A percentile compares a stretch with the other conserved stretches of the same genome.
Conservation (phyloP, 30 jellyfish, hydroid and myxozoan species). For the Cassiopea andromeda region DNA sequence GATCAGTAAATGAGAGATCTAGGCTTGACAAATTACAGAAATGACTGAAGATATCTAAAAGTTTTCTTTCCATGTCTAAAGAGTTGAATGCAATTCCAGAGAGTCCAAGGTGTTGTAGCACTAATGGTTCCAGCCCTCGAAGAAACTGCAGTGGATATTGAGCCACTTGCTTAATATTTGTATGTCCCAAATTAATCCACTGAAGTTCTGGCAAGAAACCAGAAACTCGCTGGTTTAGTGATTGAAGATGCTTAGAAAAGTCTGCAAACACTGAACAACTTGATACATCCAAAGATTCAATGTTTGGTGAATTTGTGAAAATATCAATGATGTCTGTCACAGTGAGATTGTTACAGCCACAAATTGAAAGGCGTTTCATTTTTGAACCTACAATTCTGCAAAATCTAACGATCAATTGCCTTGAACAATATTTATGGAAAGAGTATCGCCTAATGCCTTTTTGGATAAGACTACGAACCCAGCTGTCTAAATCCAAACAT, state of each 20-base stretch:
- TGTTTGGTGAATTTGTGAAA: neutral
- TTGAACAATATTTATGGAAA: conserved; percentile 10
- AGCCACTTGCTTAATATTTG: neutral
- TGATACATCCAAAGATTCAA: conserved; percentile 33
- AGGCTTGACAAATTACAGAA: neutral
- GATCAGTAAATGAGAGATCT: conserved; percentile 15
- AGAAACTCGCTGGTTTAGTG: neutral
- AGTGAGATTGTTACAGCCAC: conserved; percentile 12
- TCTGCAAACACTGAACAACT: conserved; percentile 10
- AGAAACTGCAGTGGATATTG: neutral
- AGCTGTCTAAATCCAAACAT: neutral
- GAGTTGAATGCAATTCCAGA: conserved; percentile 18
- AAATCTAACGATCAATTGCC: neutral
- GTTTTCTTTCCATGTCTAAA: neutral
- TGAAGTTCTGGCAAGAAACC: neutral
- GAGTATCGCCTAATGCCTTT: conserved; percentile 16
- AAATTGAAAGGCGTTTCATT: conserved; percentile 10
- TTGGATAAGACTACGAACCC: conserved; percentile 5
- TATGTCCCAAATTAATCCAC: conserved; percentile 22
- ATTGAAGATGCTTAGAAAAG: neutral
- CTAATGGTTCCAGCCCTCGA: neutral
- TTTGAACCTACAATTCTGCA: neutral
- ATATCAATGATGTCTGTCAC: neutral
- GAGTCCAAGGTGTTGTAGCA: conserved; percentile 2
- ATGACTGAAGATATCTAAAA: neutral